A percentile compares a stretch with the other conserved stretches of the same genome.
These are phyloP conservation scores for Eublepharis macularius DNA, from an alignment of 2,113 vertebrate species.

Conservation along the genomic window DNA sequence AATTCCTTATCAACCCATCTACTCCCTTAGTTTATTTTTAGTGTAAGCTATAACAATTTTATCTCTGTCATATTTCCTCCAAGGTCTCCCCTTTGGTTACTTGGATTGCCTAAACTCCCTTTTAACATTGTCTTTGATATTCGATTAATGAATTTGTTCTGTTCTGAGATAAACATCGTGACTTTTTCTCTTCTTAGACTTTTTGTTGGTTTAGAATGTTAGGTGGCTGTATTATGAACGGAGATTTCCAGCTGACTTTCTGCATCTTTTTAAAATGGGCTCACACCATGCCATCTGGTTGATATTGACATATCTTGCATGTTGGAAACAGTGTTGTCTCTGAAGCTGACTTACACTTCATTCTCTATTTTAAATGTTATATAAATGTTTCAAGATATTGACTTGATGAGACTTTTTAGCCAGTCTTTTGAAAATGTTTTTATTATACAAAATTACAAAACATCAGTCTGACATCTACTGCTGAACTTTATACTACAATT, in stretches of 20 bases:
- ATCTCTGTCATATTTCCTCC: conserved; percentile 71
- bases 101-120: conserved; percentile 73
- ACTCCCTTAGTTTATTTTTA: conserved; percentile 74
- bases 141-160: conserved; percentile 72
- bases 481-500: no score
- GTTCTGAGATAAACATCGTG: conserved; percentile 53
- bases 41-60: conserved; percentile 70
- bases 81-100: conserved; percentile 74
- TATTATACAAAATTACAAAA: no score
- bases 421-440: no score
- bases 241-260: conserved; percentile 49
- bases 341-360: no score
- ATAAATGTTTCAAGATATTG: no score
- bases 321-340: no score
- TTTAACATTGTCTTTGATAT: conserved; percentile 77
- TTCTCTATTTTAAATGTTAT: no score
- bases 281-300: no score
- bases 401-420: no score
- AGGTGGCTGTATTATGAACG: not conserved
- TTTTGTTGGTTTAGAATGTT: conserved; percentile 26
- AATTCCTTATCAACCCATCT: conserved; percentile 48
- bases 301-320: no score
- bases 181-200: conserved; percentile 68
- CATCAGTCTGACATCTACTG: no score
- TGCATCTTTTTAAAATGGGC: not conserved